Evolutionary conservation across 2,797 vertebrate genomes (phyloP).

Genomic region (Micrastur ruficollis): DNA sequence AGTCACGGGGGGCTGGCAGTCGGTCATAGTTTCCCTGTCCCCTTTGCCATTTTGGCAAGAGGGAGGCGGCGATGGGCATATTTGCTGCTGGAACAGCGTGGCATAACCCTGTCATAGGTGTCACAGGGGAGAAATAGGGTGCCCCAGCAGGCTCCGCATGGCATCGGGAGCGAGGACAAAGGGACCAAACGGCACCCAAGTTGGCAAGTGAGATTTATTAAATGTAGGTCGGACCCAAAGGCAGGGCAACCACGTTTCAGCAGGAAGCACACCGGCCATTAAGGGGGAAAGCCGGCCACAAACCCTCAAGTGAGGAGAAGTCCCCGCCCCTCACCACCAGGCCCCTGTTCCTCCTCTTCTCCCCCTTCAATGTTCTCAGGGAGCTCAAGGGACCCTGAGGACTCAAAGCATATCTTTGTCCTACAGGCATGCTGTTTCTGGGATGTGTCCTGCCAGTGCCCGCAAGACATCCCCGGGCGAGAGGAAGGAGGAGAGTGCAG

Average conservation of each 20-base stretch:
- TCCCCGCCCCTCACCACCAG: background rate
- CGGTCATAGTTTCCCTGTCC: too few species aligned
- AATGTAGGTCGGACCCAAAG: rapidly evolving
- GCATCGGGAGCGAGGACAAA: background rate
- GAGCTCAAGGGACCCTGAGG: rapidly evolving
- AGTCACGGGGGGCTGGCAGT: too few species aligned
- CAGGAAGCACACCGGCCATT: background rate
- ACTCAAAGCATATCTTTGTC: background rate
- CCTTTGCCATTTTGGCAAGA: background rate
- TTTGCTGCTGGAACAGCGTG: background rate
- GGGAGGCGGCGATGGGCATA: background rate
- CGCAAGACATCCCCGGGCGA: rapidly evolving
- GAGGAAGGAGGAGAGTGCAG: rapidly evolving
- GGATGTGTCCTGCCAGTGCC: rapidly evolving
- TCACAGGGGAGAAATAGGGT: background rate
- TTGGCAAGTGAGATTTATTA: background rate
- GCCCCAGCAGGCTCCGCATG: background rate
- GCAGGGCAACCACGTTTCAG: background rate
- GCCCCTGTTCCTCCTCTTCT: rapidly evolving
- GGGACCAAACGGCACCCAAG: background rate
- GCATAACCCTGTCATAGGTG: background rate
- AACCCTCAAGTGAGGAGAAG: background rate
- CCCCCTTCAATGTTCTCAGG: background rate
- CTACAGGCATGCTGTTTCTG: background rate
- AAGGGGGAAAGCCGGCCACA: background rate